Evolutionary conservation across 2,113 vertebrate genomes (phyloP).

Genomic region (Pelobates fuscus): DNA sequence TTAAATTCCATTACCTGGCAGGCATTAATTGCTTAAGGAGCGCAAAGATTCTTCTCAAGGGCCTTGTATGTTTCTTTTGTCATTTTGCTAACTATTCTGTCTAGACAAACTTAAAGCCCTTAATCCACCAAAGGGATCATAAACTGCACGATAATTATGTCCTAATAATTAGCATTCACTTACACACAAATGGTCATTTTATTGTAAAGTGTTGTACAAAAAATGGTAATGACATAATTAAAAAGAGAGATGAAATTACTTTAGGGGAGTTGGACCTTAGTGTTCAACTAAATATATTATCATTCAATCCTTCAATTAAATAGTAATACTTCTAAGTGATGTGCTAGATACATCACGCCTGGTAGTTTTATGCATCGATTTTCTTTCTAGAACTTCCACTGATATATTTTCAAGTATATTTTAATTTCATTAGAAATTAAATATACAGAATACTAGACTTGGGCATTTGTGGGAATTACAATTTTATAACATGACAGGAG

Average conservation of each 20-base stretch:
- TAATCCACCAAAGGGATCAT: constrained; percentile 99
- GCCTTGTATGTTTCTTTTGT: constrained; percentile 96
- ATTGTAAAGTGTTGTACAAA: constrained; percentile 87
- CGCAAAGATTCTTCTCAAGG: constrained; percentile 86
- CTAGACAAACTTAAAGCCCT: constrained; percentile 99
- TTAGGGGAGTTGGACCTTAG: constrained; percentile 78
- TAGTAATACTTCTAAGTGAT: too few relatives aligned
- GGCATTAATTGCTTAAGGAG: constrained; percentile 99
- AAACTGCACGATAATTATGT: constrained; percentile 99
- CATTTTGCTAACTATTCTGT: constrained; percentile 99
- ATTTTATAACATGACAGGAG: too few relatives aligned
- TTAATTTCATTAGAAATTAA: too few relatives aligned
- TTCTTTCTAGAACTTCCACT: too few relatives aligned
- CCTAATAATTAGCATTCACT: constrained; percentile 99
- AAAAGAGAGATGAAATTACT: constrained; percentile 94
- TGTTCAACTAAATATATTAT: constrained; percentile 80
- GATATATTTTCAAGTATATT: too few relatives aligned
- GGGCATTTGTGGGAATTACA: too few relatives aligned
- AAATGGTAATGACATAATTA: constrained; percentile 99
- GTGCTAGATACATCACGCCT: too few relatives aligned
- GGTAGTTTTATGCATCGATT: too few relatives aligned
- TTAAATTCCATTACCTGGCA: constrained; percentile 99
- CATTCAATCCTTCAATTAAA: constrained; percentile 82
- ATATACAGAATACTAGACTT: too few relatives aligned
- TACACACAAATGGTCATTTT: constrained; percentile 96